phyloP scores from a whole-genome alignment of 2,113 vertebrate genomes.

The Azemiops feae region DNA sequence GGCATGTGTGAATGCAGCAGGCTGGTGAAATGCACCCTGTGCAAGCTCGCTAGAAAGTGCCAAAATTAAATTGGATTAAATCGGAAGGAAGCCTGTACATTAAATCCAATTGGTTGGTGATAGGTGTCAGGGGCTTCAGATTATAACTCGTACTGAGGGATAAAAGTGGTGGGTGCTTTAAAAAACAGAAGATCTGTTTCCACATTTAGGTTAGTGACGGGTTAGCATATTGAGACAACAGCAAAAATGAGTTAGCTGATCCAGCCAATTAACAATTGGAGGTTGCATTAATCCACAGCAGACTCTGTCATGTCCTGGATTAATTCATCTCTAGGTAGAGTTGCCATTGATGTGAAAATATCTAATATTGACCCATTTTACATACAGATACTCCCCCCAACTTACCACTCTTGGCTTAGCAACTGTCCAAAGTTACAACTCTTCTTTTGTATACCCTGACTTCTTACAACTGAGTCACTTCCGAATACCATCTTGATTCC shows the following conservation, averaged over 20 bases:
- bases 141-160: neutral
- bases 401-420: neutral
- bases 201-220: neutral
- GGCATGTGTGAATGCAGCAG: neutral
- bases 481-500: neutral
- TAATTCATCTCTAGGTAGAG: neutral
- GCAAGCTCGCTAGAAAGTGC: too few species aligned
- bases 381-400: too few species aligned
- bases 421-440: neutral
- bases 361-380: neutral
- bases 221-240: neutral
- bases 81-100: neutral
- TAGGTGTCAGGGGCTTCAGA: neutral
- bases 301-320: neutral
- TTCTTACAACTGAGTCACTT: neutral
- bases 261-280: neutral
- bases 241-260: neutral
- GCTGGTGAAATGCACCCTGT: neutral
- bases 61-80: neutral
- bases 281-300: neutral
- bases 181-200: neutral
- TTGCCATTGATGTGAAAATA: neutral
- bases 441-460: neutral
- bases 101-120: neutral
- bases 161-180: neutral